phyloP scores from a whole-genome alignment of 1,140 invertebrate genomes.

The Saccostrea glomerata region DNA sequence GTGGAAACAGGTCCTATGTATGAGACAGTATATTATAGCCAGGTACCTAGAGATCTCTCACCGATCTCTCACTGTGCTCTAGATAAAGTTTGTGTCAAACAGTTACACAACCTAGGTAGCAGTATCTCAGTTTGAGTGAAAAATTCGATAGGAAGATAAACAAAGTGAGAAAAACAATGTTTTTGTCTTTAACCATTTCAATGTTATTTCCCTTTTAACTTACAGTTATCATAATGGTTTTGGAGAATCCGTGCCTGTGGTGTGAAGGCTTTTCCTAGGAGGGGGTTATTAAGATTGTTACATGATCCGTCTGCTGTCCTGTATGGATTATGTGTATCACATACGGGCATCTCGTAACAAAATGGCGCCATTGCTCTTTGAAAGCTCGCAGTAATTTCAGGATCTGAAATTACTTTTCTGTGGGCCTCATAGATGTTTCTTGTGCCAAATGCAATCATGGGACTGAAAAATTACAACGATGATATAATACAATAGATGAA shows the following conservation, averaged over 20 bases:
- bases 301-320: constrained; percentile 88
- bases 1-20: too few relatives aligned
- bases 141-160: too few relatives aligned
- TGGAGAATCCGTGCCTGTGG: constrained; percentile 88
- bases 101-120: too few relatives aligned
- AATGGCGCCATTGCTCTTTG: not conserved
- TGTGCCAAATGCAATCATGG: not conserved
- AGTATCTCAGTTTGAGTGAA: too few relatives aligned
- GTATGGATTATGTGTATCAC: not conserved
- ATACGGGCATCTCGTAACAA: not conserved
- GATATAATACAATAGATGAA: not conserved
- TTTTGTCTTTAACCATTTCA: too few relatives aligned
- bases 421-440: not conserved
- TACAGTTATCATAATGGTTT: constrained; percentile 91
- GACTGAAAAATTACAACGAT: not conserved
- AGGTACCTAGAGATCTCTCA: too few relatives aligned
- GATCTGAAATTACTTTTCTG: not conserved
- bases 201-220: not conserved
- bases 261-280: constrained; percentile 88
- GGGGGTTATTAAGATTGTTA: constrained; percentile 91
- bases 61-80: too few relatives aligned
- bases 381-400: not conserved
- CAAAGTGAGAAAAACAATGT: too few relatives aligned
- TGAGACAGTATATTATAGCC: too few relatives aligned
- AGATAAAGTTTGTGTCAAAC: too few relatives aligned